Percentiles rank a stretch among this genome's conserved stretches.
phyloP scores from a whole-genome alignment of 2,113 vertebrate species.

The Caranx melampygus region DNA sequence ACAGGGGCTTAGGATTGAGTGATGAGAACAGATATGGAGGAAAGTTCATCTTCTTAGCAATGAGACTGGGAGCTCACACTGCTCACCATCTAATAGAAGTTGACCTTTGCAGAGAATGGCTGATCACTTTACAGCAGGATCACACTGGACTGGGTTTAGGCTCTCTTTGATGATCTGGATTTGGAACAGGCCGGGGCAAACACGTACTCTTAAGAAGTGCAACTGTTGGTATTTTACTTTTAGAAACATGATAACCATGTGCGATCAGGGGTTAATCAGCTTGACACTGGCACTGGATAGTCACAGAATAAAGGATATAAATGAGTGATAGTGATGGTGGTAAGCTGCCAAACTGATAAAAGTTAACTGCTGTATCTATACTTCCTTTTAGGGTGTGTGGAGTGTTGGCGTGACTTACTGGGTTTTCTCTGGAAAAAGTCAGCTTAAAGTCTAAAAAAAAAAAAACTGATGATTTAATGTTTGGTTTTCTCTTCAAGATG shows the following conservation, averaged over 20 bases:
- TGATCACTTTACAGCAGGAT: constrained; percentile 30
- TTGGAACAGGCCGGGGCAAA: not conserved
- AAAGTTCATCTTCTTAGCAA: constrained; percentile 54
- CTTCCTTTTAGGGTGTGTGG: too few species aligned
- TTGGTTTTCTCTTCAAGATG: not conserved
- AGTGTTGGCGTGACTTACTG: too few species aligned
- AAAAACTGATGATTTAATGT: too few species aligned
- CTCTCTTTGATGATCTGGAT: not conserved
- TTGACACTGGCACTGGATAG: not conserved
- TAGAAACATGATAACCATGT: not conserved
- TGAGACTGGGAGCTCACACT: constrained; percentile 27
- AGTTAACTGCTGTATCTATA: too few species aligned
- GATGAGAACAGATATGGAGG: constrained; percentile 57
- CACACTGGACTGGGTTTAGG: not conserved
- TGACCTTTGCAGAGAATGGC: constrained; percentile 29
- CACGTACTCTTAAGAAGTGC: not conserved
- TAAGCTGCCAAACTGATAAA: not conserved
- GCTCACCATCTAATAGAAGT: constrained; percentile 22
- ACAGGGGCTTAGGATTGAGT: constrained; percentile 40
- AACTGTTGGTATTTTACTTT: not conserved
- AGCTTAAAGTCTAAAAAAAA: too few species aligned
- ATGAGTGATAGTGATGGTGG: not conserved
- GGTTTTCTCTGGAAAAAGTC: too few species aligned
- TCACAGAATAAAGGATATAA: not conserved
- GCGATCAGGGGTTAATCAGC: not conserved